A percentile compares a stretch with the other conserved stretches of the same genome.
These are phyloP conservation scores for Sphenopsis melanotis DNA, from an alignment of 2,797 vertebrate genomes.

Conservation along the genomic window DNA sequence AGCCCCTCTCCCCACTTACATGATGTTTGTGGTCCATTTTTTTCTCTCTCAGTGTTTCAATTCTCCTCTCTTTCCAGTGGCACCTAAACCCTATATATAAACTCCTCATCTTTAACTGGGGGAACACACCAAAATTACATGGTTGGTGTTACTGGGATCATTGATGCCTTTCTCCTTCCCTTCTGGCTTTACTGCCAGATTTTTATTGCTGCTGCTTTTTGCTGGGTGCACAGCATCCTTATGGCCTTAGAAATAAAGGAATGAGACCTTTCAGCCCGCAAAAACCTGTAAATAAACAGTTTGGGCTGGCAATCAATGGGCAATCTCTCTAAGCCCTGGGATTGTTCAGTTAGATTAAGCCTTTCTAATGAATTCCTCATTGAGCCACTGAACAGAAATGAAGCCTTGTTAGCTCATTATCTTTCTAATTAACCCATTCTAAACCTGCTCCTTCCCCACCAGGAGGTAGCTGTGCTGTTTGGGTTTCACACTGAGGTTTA, in stretches of 20 bases:
- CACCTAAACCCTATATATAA: neutral
- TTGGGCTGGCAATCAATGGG: constrained; percentile 66
- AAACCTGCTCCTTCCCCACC: constrained; percentile 73
- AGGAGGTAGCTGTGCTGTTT: constrained; percentile 75
- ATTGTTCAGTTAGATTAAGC: constrained; percentile 81
- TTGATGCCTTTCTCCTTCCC: neutral
- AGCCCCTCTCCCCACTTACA: neutral
- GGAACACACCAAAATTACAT: neutral
- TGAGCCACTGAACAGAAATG: constrained; percentile 81
- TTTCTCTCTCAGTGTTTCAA: neutral
- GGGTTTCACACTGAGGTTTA: constrained; percentile 76
- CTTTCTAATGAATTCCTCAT: constrained; percentile 91
- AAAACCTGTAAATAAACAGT: constrained; percentile 70
- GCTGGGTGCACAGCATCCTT: neutral
- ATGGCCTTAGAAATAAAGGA: constrained; percentile 51
- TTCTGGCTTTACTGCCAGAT: constrained; percentile 4
- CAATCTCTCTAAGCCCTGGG: constrained; percentile 67
- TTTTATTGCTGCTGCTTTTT: constrained; percentile 34
- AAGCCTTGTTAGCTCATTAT: constrained; percentile 84
- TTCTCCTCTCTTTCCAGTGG: neutral
- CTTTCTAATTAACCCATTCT: constrained; percentile 89
- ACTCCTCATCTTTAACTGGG: neutral
- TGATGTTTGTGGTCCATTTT: neutral
- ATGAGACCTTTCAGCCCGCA: constrained; percentile 47
- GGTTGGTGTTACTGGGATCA: neutral